A percentile compares a stretch with the other conserved stretches of the same genome.
Evolutionary conservation across 2,113 vertebrate genomes (phyloP).

Genomic region (Ia io): DNA sequence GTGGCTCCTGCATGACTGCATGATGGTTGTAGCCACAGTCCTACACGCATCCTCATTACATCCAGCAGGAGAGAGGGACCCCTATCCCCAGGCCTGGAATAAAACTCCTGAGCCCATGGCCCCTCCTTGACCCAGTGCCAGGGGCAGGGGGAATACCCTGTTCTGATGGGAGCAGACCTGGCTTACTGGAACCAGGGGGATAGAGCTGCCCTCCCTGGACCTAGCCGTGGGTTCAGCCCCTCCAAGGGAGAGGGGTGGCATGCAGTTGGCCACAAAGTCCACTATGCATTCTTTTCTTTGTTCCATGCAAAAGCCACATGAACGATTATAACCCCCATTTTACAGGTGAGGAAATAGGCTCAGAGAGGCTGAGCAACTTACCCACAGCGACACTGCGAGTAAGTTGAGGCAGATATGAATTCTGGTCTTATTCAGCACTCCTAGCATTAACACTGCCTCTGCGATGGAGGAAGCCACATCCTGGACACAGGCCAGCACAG

Average conservation of each 20-base stretch:
- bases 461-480: background rate
- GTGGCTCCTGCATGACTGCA: background rate
- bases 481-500: background rate
- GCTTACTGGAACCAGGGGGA: background rate
- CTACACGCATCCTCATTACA: background rate
- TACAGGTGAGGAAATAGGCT: background rate
- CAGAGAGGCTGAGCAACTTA: background rate
- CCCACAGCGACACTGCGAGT: background rate
- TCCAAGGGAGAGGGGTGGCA: background rate
- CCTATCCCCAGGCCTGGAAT: fast-evolving
- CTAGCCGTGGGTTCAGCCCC: background rate
- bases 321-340: background rate
- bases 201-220: background rate
- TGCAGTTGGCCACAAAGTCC: background rate
- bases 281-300: background rate
- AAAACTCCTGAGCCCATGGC: background rate
- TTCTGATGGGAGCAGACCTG: background rate
- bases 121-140: background rate
- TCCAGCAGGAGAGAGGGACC: background rate
- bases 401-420: background rate
- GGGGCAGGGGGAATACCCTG: too few species aligned
- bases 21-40: background rate
- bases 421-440: background rate
- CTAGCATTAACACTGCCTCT: background rate
- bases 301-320: background rate